Evolutionary conservation across 2,888 invertebrate species (phyloP).

Genomic region (Hoplodrina ambigua): DNA sequence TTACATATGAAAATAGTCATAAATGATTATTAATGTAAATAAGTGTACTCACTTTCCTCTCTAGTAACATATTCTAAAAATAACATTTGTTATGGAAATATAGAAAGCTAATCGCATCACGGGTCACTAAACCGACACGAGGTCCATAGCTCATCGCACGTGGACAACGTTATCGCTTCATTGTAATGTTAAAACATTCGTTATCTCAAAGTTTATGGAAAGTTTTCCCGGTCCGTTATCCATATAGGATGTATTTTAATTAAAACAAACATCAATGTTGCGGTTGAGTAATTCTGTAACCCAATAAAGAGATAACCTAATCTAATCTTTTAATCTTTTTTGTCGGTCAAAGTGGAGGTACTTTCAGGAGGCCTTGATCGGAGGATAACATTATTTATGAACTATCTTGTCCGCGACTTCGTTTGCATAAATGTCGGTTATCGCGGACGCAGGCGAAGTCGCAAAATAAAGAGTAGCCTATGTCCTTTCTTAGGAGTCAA

Average conservation of each 20-base stretch:
- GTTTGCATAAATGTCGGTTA: too few relatives aligned
- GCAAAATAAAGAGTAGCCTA: too few relatives aligned
- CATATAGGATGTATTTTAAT: conserved; percentile 29
- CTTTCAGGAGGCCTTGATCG: conserved; percentile 4
- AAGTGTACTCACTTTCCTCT: background rate
- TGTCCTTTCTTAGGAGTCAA: too few relatives aligned
- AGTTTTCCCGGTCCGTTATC: conserved; percentile 33
- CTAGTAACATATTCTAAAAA: conserved; percentile 21
- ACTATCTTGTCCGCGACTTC: too few relatives aligned
- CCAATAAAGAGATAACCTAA: background rate
- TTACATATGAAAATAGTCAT: conserved; percentile 16
- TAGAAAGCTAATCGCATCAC: conserved; percentile 29
- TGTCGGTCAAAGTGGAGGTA: conserved; percentile 14
- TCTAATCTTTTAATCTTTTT: conserved; percentile 15
- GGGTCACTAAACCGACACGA: conserved; percentile 47
- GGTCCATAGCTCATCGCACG: conserved; percentile 35
- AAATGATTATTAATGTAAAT: conserved; percentile 5
- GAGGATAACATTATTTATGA: background rate
- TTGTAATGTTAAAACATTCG: conserved; percentile 30
- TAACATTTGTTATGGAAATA: conserved; percentile 8
- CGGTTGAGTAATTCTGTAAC: conserved; percentile 1
- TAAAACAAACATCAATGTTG: background rate
- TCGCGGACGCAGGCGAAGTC: too few relatives aligned
- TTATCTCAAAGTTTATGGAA: conserved; percentile 50
- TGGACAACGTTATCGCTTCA: conserved; percentile 34